phyloP scores from a whole-genome alignment of 1,140 invertebrate species.

The Drosophila kepulauana region DNA sequence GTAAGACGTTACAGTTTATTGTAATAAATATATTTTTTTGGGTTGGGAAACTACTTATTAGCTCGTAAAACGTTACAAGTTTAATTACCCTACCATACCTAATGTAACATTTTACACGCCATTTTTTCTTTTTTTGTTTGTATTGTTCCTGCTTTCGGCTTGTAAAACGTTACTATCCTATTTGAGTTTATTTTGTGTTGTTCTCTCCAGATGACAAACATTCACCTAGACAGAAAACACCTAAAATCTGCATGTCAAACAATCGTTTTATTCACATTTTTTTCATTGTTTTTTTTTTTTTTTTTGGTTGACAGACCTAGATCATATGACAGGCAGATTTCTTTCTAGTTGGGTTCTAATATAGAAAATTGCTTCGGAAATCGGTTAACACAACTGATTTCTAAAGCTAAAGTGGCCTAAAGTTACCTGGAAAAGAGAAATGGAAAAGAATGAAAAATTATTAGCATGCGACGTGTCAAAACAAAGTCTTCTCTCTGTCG shows the following conservation, averaged over 20 bases:
- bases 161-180: constrained; percentile 58
- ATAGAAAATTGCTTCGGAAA: constrained; percentile 44
- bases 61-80: constrained; percentile 39
- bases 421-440: constrained; percentile 6
- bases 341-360: constrained; percentile 4
- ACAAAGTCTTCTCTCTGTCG: not conserved
- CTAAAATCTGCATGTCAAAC: constrained; percentile 32
- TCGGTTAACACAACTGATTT: constrained; percentile 58
- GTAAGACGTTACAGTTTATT: constrained; percentile 66
- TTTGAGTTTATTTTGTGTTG: constrained; percentile 36
- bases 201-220: constrained; percentile 42
- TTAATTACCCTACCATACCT: not conserved
- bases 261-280: constrained; percentile 22
- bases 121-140: constrained; percentile 13
- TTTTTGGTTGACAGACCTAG: constrained; percentile 22
- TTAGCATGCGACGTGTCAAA: constrained; percentile 50
- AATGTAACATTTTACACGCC: constrained; percentile 70
- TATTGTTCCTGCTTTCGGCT: constrained; percentile 22
- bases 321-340: constrained; percentile 32
- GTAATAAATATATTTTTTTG: not conserved
- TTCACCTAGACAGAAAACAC: constrained; percentile 13
- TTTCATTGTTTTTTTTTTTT: constrained; percentile 2
- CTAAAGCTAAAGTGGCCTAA: constrained; percentile 40
- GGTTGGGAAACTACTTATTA: not conserved
- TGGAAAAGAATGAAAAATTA: not conserved